Conservation (phyloP, 2,888 invertebrate species). For the Phalangium opilio region DNA sequence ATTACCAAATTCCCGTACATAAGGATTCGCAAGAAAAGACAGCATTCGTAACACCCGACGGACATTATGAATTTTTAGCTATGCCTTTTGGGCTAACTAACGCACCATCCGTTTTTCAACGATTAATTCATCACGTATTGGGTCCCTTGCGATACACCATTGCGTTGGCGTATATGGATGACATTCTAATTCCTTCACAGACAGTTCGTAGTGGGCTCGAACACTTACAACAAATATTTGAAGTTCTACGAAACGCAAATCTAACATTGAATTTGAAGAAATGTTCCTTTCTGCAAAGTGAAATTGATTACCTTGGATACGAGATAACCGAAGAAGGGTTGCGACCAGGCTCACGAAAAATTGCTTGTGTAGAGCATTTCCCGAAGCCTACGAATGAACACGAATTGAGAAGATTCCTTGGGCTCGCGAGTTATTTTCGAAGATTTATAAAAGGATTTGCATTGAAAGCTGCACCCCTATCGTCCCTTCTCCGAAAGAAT, state of each 20-base stretch:
- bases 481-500: not conserved
- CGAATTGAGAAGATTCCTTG: not conserved
- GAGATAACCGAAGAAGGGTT: not conserved
- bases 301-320: constrained; percentile 1
- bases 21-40: not conserved
- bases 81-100: constrained; percentile 3
- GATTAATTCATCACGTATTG: not conserved
- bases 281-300: not conserved
- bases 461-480: not conserved
- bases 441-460: constrained; percentile 1
- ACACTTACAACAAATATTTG: not conserved
- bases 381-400: not conserved
- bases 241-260: not conserved
- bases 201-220: not conserved
- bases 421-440: not conserved
- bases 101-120: not conserved
- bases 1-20: constrained; percentile 1
- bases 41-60: constrained; percentile 2
- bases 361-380: not conserved
- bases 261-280: constrained; percentile 1
- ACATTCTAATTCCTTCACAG: constrained; percentile 1
- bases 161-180: not conserved
- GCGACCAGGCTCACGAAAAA: not conserved
- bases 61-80: not conserved
- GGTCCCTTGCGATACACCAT: too few species aligned